Percentiles rank a stretch among this genome's conserved stretches.
Conservation (phyloP, 2,888 invertebrate species). For the Drosophila anomalipes region DNA sequence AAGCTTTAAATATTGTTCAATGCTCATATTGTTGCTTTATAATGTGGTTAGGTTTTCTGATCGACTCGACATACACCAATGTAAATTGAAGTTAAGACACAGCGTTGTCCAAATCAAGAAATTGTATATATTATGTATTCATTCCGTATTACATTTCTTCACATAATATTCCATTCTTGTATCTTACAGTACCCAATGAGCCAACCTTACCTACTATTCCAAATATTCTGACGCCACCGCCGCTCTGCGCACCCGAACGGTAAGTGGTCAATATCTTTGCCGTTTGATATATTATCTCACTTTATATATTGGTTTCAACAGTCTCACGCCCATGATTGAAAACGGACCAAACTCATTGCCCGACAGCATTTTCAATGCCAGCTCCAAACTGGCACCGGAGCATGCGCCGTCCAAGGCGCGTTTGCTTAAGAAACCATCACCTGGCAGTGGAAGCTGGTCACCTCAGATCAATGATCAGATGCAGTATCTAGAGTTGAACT, state of each 20-base stretch:
- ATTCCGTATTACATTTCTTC: background rate
- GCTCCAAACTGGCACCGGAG: slow-evolving; percentile 86
- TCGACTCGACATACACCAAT: too few species aligned
- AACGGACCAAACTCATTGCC: slow-evolving; percentile 86
- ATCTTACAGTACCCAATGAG: slow-evolving; percentile 20
- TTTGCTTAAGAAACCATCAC: slow-evolving; percentile 84
- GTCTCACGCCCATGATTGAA: slow-evolving; percentile 85
- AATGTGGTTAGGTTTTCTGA: background rate
- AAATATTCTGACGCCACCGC: slow-evolving; percentile 85
- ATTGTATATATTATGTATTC: background rate
- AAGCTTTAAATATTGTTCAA: too few species aligned
- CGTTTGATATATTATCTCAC: background rate
- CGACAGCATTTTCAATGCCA: slow-evolving; percentile 87
- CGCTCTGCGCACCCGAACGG: slow-evolving; percentile 85
- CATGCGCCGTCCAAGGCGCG: slow-evolving; percentile 87
- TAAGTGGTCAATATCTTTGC: slow-evolving; percentile 52
- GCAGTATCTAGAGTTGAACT: slow-evolving; percentile 90
- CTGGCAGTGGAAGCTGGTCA: slow-evolving; percentile 88
- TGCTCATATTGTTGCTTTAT: background rate
- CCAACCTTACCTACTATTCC: slow-evolving; percentile 59
- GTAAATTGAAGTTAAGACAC: background rate
- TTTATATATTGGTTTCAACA: slow-evolving; percentile 19
- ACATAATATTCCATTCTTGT: background rate
- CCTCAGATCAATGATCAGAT: slow-evolving; percentile 87
- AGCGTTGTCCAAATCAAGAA: background rate